A percentile compares a stretch with the other conserved stretches of the same genome.
Evolutionary conservation across 1,140 invertebrate genomes (phyloP).

Genomic region (Heliconius hermathena): DNA sequence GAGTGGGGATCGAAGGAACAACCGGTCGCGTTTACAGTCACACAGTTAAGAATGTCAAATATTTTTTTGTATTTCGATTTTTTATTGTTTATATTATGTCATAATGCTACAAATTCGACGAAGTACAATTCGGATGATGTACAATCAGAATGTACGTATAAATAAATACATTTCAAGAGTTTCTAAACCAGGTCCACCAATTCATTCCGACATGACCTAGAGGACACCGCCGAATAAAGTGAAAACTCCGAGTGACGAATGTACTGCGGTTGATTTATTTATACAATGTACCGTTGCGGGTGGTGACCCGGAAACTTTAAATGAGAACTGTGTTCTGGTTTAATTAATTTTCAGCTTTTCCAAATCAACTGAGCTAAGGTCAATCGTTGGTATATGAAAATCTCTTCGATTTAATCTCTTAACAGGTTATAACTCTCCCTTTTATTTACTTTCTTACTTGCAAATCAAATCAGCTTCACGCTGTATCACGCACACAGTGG

Average conservation of each 20-base stretch:
- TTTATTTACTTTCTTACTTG: too few species aligned
- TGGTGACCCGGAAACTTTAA: constrained; percentile 6
- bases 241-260: constrained; percentile 8
- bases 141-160: too few species aligned
- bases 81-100: too few species aligned
- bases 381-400: neutral
- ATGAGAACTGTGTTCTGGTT: neutral
- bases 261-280: neutral
- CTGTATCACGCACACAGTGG: too few species aligned
- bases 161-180: neutral
- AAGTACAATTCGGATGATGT: too few species aligned
- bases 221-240: neutral
- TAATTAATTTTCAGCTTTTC: constrained; percentile 3
- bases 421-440: neutral
- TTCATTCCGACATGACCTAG: neutral
- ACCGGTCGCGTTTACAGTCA: too few species aligned
- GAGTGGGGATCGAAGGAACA: too few species aligned
- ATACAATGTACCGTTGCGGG: constrained; percentile 6
- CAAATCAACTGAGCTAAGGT: neutral
- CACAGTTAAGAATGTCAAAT: too few species aligned
- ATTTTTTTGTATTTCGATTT: too few species aligned
- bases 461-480: too few species aligned
- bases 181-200: neutral
- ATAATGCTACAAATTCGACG: too few species aligned
- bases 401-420: neutral